Base-by-base conservation (phyloP, 1,140 invertebrate genomes). In the Zaprionus inermis region DNA sequence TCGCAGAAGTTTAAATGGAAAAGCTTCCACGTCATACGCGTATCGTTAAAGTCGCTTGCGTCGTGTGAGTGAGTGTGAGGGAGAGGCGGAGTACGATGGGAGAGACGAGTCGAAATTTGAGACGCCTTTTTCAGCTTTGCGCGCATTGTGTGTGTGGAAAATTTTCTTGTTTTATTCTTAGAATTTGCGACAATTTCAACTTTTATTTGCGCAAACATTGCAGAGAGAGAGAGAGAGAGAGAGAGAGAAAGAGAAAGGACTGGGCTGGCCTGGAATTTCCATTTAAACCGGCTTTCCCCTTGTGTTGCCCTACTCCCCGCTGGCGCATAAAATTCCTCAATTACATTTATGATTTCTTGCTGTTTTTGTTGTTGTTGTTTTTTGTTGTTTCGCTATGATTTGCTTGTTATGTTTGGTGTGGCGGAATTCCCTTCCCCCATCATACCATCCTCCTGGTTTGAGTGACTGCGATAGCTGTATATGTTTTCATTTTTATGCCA, bases 261-360 rank as follows among this genome's bases (percentile, higher is more conserved):
- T 28, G 24, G 5, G n/a, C 18, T 22, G 51, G 51, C 51, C 24
- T 22, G 57, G 38, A 66, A 59, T 72, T 72, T 72, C 38, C 41
- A 55, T 67, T 72, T 60, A 24, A 60, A 5, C 54, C 44, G 46
- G 36, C 70, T 46, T 20, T 34, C 20, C 22, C 24, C 12, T 22
- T 28, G 3, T 28, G 3, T 22, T 46, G 3, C n/a, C 18, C 16
- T 24, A 5, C n/a, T 28, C 51, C 58, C 49, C 36, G 52, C 55
- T 63, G 57, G 46, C 55, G 61, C 80, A 88, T 88, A 89, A 88
- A 88, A 89, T 84, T 89, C 77, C 66, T 60, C 83, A 88, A 89
- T 88, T 89, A 89, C 84, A 88, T 88, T 88, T 88, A 88, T 88
- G 83, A 89, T 88, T 89, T 88, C 83, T 88, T 84, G 80, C 63